phyloP scores from a whole-genome alignment of 2,888 invertebrate species.

The Oscheius sp. region DNA sequence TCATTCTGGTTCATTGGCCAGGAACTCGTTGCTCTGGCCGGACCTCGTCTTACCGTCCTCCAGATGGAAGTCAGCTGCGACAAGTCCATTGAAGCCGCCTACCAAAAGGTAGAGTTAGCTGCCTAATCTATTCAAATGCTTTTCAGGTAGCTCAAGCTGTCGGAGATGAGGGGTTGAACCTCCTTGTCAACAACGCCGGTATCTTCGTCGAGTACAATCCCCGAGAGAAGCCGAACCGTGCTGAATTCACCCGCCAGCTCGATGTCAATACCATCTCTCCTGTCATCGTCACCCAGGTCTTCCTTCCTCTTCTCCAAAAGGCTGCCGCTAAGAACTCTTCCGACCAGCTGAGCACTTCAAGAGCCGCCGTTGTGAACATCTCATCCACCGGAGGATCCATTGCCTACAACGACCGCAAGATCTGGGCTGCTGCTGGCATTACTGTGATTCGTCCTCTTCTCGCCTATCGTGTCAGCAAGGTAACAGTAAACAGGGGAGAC shows the following conservation, averaged over 20 bases:
- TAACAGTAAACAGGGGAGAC: not conserved
- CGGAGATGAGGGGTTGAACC: slow-evolving; percentile 47
- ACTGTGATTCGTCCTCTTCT: not conserved
- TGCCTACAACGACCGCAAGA: slow-evolving; percentile 21
- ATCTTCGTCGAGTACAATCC: slow-evolving; percentile 19
- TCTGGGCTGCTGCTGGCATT: slow-evolving; percentile 6
- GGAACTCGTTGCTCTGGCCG: slow-evolving; percentile 40
- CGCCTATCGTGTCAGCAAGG: slow-evolving; percentile 13
- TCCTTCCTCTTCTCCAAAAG: slow-evolving; percentile 45
- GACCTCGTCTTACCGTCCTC: slow-evolving; percentile 39
- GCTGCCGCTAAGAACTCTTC: slow-evolving; percentile 32
- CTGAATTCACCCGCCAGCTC: slow-evolving; percentile 80
- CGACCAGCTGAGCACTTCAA: slow-evolving; percentile 28
- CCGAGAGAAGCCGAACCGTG: slow-evolving; percentile 73
- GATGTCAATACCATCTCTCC: slow-evolving; percentile 80
- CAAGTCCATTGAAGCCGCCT: slow-evolving; percentile 36
- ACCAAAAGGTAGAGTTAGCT: slow-evolving; percentile 35
- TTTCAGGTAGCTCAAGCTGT: slow-evolving; percentile 40
- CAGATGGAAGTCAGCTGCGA: slow-evolving; percentile 45
- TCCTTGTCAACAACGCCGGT: slow-evolving; percentile 39
- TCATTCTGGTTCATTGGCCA: not conserved
- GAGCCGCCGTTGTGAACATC: slow-evolving; percentile 46
- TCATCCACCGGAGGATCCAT: slow-evolving; percentile 44
- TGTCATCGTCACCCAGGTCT: slow-evolving; percentile 43
- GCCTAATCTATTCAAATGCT: slow-evolving; percentile 1